Percentiles rank a stretch among this genome's conserved stretches.
phyloP scores from a whole-genome alignment of 2,797 vertebrate species.

The Enoplosus armatus region DNA sequence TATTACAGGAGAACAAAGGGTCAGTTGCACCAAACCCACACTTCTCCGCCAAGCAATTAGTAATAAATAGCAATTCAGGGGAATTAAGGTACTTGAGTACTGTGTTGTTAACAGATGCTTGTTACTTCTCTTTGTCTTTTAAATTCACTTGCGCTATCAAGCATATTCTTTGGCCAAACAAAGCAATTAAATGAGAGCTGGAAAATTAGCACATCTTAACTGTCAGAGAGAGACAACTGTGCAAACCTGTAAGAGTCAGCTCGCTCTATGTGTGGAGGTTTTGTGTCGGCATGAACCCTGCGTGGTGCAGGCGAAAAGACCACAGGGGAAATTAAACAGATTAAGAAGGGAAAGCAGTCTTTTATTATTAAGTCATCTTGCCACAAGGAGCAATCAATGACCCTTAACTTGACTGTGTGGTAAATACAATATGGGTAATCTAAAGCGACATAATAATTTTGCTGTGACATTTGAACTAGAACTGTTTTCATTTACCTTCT shows the following conservation, averaged over 20 bases:
- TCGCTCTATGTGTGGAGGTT: neutral
- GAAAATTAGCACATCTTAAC: neutral
- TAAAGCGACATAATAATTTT: neutral
- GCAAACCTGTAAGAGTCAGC: neutral
- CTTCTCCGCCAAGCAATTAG: neutral
- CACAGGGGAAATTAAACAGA: conserved; percentile 39
- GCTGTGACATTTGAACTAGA: conserved; percentile 1
- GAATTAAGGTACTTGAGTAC: neutral
- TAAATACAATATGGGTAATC: conserved; percentile 8
- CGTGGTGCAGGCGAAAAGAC: conserved; percentile 21
- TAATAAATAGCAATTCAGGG: neutral
- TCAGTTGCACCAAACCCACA: neutral
- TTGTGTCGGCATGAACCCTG: neutral
- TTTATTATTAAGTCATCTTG: conserved; percentile 20
- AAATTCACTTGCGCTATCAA: neutral
- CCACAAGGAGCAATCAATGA: conserved; percentile 36
- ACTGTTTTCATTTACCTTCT: conserved; percentile 1
- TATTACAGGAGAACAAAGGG: too few species aligned
- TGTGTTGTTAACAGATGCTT: neutral
- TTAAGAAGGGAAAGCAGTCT: conserved; percentile 12
- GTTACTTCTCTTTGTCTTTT: neutral
- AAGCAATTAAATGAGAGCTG: neutral
- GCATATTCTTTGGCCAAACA: neutral
- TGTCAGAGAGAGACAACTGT: neutral
- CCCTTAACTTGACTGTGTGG: conserved; percentile 38